phyloP scores from a whole-genome alignment of 2,888 invertebrate genomes.

The Phortica magna region DNA sequence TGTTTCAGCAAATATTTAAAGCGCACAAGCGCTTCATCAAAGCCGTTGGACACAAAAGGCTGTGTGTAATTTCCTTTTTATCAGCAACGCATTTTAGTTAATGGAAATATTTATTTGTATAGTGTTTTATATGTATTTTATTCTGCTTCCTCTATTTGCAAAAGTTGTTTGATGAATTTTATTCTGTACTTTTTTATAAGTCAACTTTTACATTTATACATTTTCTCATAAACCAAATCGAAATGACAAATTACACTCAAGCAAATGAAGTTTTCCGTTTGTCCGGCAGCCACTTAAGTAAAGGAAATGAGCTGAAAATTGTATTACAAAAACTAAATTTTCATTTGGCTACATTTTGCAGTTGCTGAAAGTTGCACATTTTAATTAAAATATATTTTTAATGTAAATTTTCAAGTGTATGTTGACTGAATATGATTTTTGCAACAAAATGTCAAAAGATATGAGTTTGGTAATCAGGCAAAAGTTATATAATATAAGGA shows the following conservation, averaged over 20 bases:
- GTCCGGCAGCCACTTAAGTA: slow-evolving; percentile 17
- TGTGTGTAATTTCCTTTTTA: background rate
- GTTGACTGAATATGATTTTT: background rate
- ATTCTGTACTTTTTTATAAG: slow-evolving; percentile 2
- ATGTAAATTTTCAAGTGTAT: background rate
- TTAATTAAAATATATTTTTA: slow-evolving; percentile 15
- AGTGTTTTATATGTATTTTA: background rate
- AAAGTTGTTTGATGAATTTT: background rate
- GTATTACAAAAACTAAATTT: slow-evolving; percentile 25
- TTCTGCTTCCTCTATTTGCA: background rate
- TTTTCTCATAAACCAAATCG: background rate
- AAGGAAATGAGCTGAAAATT: slow-evolving; percentile 31
- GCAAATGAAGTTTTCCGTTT: slow-evolving; percentile 28
- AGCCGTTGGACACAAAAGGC: background rate
- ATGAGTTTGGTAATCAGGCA: background rate
- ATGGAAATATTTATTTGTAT: slow-evolving; percentile 22
- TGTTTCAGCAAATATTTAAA: too few species aligned
- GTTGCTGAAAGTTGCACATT: background rate
- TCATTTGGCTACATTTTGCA: background rate
- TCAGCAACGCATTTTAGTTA: slow-evolving; percentile 19
- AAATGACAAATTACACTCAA: slow-evolving; percentile 31
- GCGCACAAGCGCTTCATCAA: background rate
- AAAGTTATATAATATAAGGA: background rate
- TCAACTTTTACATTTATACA: too few species aligned
- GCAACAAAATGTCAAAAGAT: background rate